phyloP scores from a whole-genome alignment of 1,140 invertebrate species.

The Drosophila orosa region DNA sequence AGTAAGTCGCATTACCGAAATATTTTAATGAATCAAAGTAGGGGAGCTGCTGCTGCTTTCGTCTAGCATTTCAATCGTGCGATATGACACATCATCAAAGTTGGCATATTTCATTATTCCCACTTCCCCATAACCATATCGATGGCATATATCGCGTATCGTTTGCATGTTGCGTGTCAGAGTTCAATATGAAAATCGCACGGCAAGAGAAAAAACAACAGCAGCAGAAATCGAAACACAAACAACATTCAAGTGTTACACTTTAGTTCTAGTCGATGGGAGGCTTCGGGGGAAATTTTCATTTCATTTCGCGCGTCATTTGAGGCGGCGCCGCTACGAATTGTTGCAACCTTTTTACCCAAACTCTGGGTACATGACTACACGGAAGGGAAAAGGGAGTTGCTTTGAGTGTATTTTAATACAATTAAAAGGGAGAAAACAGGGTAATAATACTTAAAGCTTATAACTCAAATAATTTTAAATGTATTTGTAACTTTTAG shows the following conservation, averaged over 20 bases:
- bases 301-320: slow-evolving; percentile 81
- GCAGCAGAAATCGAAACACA: slow-evolving; percentile 62
- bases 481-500: too few relatives aligned
- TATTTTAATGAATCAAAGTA: slow-evolving; percentile 72
- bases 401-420: background rate
- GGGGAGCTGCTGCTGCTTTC: slow-evolving; percentile 5
- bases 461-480: too few relatives aligned
- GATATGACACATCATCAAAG: slow-evolving; percentile 79
- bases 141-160: slow-evolving; percentile 42
- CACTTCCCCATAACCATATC: slow-evolving; percentile 8
- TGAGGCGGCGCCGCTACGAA: slow-evolving; percentile 76
- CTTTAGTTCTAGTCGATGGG: slow-evolving; percentile 53
- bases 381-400: background rate
- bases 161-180: slow-evolving; percentile 75
- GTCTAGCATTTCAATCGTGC: slow-evolving; percentile 71
- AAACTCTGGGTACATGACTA: background rate
- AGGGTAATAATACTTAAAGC: too few relatives aligned
- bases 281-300: slow-evolving; percentile 56
- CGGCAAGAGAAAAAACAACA: slow-evolving; percentile 14
- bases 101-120: slow-evolving; percentile 77
- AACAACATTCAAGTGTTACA: slow-evolving; percentile 79
- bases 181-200: slow-evolving; percentile 67
- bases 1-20: slow-evolving; percentile 62
- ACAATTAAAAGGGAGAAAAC: too few relatives aligned
- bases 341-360: slow-evolving; percentile 55